These are phyloP conservation scores for Bombus sibiricus DNA, from an alignment of 1,140 invertebrate species.

Conservation along the genomic window DNA sequence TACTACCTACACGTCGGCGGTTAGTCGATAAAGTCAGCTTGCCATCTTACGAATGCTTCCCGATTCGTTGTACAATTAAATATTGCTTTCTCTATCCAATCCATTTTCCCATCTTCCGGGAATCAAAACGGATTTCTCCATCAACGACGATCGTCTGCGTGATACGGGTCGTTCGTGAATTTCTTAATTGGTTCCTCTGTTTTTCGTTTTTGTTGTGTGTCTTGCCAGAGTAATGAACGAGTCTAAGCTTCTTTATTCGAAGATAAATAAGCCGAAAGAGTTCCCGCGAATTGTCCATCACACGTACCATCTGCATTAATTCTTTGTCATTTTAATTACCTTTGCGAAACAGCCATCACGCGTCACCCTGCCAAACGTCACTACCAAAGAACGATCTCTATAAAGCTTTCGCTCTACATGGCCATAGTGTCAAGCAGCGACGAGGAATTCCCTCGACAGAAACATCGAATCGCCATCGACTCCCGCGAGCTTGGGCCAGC, in stretches of 20 bases:
- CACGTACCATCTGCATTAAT: neutral
- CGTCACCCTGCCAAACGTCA: neutral
- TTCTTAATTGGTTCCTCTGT: too few relatives aligned
- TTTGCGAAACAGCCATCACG: neutral
- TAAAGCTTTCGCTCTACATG: neutral
- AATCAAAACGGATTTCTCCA: neutral
- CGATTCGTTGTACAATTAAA: slow-evolving; percentile 14
- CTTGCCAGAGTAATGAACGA: too few relatives aligned
- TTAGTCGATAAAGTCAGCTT: slow-evolving; percentile 13
- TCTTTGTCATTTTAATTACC: neutral
- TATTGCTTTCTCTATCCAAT: neutral
- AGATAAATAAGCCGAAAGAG: too few relatives aligned
- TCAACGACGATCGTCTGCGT: neutral
- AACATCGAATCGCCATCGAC: too few relatives aligned
- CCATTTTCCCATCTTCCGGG: neutral
- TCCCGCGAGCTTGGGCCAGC: too few relatives aligned
- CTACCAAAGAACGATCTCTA: neutral
- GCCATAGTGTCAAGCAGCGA: neutral
- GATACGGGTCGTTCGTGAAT: too few relatives aligned
- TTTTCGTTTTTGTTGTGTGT: neutral
- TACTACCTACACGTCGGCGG: neutral
- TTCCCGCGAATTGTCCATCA: too few relatives aligned
- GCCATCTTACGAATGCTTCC: neutral
- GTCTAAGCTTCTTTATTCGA: too few relatives aligned
- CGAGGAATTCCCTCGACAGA: neutral